Conservation (phyloP, 2,797 vertebrate genomes). For the Brachymystax lenok region DNA sequence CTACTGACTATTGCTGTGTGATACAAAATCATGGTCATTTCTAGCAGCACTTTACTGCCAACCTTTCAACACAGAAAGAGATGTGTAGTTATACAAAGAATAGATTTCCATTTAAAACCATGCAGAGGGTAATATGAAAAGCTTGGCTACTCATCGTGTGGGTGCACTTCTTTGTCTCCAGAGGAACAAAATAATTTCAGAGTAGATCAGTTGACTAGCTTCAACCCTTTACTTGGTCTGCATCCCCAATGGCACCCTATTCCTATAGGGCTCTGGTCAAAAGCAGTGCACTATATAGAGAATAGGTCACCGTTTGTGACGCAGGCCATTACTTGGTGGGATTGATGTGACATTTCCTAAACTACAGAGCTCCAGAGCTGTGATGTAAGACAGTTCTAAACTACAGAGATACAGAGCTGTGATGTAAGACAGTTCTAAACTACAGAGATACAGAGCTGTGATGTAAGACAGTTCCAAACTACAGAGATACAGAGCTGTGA, state of each 20-base stretch:
- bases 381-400: constrained; percentile 48
- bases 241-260: constrained; percentile 20
- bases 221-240: constrained; percentile 35
- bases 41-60: neutral
- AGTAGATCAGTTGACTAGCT: constrained; percentile 41
- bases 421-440: constrained; percentile 46
- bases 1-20: neutral
- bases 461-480: constrained; percentile 46
- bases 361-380: constrained; percentile 24
- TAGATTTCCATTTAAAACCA: constrained; percentile 11
- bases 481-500: constrained; percentile 29
- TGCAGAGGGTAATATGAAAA: neutral
- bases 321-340: constrained; percentile 30
- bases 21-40: neutral
- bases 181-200: constrained; percentile 41
- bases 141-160: neutral
- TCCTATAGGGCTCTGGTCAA: neutral
- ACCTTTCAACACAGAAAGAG: constrained; percentile 1
- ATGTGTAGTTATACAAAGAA: constrained; percentile 33
- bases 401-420: constrained; percentile 24
- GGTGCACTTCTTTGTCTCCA: constrained; percentile 6
- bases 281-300: neutral
- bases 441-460: constrained; percentile 25
- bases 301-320: neutral
- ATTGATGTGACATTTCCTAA: constrained; percentile 52